These are phyloP conservation scores for Strongylocentrotus purpuratus DNA, from an alignment of 35 echinoderm and acorn worm genomes.

Conservation along the genomic window DNA sequence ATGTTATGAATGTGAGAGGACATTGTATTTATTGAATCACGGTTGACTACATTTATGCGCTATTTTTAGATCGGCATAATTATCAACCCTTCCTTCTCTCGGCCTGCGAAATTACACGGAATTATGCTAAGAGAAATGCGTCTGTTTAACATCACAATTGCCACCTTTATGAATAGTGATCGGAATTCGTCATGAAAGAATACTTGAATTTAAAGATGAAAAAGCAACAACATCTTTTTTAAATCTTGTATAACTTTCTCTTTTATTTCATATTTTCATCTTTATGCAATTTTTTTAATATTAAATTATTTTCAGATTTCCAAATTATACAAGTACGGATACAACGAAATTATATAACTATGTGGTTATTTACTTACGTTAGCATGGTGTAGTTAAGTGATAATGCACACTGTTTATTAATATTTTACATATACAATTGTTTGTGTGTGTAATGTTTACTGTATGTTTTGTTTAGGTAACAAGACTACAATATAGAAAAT, in stretches of 20 bases:
- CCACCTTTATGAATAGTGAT: background rate
- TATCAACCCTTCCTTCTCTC: background rate
- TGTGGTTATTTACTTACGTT: too few species aligned
- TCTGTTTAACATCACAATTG: background rate
- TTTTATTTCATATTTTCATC: too few species aligned
- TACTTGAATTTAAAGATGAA: background rate
- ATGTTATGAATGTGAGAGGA: background rate
- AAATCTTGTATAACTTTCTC: background rate
- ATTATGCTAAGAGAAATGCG: background rate
- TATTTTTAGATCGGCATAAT: conserved; percentile 5
- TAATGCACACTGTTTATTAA: too few species aligned
- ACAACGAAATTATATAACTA: too few species aligned
- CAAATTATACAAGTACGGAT: too few species aligned
- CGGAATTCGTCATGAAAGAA: background rate
- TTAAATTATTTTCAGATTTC: too few species aligned
- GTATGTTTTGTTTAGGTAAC: too few species aligned
- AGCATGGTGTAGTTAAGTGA: too few species aligned
- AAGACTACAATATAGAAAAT: too few species aligned
- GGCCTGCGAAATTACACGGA: background rate
- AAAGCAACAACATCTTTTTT: background rate
- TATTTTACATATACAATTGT: too few species aligned
- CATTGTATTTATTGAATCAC: background rate
- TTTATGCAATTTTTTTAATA: too few species aligned
- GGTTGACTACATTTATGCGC: background rate
- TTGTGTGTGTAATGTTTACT: too few species aligned